Base-by-base conservation (phyloP, 2,113 vertebrate genomes). In the Microtus ochrogaster region DNA sequence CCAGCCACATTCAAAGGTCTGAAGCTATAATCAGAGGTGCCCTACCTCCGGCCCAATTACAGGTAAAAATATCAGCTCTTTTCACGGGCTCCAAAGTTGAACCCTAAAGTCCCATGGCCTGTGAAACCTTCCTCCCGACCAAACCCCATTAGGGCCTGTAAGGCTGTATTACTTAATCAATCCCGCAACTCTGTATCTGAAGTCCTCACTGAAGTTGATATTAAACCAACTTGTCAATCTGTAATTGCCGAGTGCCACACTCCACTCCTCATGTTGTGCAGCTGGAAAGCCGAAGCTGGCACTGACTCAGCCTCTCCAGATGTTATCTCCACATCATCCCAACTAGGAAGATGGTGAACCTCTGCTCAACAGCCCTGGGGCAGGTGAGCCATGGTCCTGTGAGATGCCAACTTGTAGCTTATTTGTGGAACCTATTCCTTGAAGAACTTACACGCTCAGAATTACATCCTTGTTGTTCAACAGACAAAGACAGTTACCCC, bases 181-280 rank as follows among this genome's bases (percentile, higher is more conserved):
- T 98, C 97, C 94, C 95, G 95, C 88, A 92, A 84, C 89, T 96
- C 73, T 81, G 70, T 81, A 96, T 96, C 55, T 97, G 70, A 91
- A 91, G 95, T 97, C 86, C 94, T 97, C 76, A 97, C 95, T 96
- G 8, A 0, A 90, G 89, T 11, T 95, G 97, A 98, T 98, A 98
- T 98, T 98, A 99, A 98, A 98, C 96, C 98, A 98, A 98, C 98
- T 98, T 98, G 97, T 98, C 98, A 98, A 95, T 96, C 9, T 49
- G 90, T 97, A 97, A 97, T 97, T 96, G 92, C 66, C 84, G 84
- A 96, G 39, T n/a, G 95, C 47, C 87, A 97, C 92, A 14, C 89
- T 96, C 89, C 78, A 68, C 17, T 96, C 95, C 95, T 95, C 94
- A 24, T 97, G 78, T 95, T 65, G 0, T 90, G 92, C 82, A 92